phyloP scores from a whole-genome alignment of 2,797 vertebrate genomes.

The Enteromius fasciolatus region DNA sequence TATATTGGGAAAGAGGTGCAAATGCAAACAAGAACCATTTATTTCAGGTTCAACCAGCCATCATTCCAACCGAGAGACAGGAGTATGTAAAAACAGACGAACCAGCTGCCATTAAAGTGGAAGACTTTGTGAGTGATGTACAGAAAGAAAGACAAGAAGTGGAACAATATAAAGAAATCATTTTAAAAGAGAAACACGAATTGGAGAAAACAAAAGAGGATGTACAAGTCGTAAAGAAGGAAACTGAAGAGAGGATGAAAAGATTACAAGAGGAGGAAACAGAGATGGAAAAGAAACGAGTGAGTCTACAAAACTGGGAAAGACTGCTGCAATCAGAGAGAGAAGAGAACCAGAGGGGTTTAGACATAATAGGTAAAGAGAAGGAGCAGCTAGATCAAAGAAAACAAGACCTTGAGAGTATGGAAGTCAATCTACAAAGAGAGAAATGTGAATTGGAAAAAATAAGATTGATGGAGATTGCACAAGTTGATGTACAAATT shows the following conservation, averaged over 20 bases:
- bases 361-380: slow-evolving; percentile 33
- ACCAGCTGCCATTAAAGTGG: background rate
- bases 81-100: slow-evolving; percentile 12
- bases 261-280: slow-evolving; percentile 35
- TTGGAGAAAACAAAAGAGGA: slow-evolving; percentile 37
- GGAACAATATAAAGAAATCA: slow-evolving; percentile 37
- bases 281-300: slow-evolving; percentile 20
- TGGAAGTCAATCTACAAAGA: slow-evolving; percentile 26
- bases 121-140: slow-evolving; percentile 17
- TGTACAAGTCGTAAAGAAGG: background rate
- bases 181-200: slow-evolving; percentile 45
- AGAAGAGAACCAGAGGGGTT: slow-evolving; percentile 17
- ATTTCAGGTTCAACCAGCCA: slow-evolving; percentile 30
- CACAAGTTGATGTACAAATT: slow-evolving; percentile 33
- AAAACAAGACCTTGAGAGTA: slow-evolving; percentile 32
- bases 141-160: slow-evolving; percentile 41
- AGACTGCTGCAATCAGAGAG: slow-evolving; percentile 16
- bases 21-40: slow-evolving; percentile 39
- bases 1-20: slow-evolving; percentile 1
- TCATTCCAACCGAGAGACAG: background rate
- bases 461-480: background rate
- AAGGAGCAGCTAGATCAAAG: slow-evolving; percentile 22
- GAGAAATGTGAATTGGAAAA: slow-evolving; percentile 18
- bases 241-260: slow-evolving; percentile 36
- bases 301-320: slow-evolving; percentile 21